Base-by-base conservation (phyloP, 2,113 vertebrate genomes). In the Azemiops feae region DNA sequence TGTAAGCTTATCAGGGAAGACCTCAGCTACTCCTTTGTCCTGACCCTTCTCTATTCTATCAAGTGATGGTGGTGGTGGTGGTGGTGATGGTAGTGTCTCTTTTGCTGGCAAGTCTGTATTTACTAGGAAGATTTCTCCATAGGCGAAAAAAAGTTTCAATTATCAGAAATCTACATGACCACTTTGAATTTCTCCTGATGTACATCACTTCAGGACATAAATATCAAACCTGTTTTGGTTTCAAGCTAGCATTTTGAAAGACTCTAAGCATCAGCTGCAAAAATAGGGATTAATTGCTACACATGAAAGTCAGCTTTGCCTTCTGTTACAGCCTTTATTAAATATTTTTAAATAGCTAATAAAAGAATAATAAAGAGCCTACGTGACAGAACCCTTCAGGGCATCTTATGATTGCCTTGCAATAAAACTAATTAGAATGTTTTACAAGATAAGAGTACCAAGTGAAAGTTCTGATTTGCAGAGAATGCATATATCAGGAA, bases 201-300 rank as follows among this genome's bases (percentile, higher is more conserved):
- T n/a, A 16, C 10, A 7, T 43, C 6, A 30, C 39, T n/a, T 57
- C 27, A 85, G 2, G 25, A 14, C 60, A 27, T 25, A 57, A 54
- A 87, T 50, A 57, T 91, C 39, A 87, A 47, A 23, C 23, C 39
- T 47, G 60, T 45, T 58, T 53, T 14, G 9, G 23, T 39, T 47
- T 69, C 52, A 22, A 45, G 58, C 5, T 93, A 45, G 60, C n/a
- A 91, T 54, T 89, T 93, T 12, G 0, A n/a, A 30, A 94, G 53
- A 57, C 57, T 91, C 16, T 0, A 30, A 89, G 92, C 69, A 34
- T 81, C 1, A 53, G 52, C 34, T n/a, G 47, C 23, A 58, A 25
- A 27, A 91, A 64, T 87, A 89, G 54, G 94, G 94, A 64, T 88
- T 47, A 91, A 88, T 53, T 93, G 53, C 9, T 55, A 93, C 90